Conservation (phyloP, 2,888 invertebrate genomes). For the Zootermopsis nevadensis region DNA sequence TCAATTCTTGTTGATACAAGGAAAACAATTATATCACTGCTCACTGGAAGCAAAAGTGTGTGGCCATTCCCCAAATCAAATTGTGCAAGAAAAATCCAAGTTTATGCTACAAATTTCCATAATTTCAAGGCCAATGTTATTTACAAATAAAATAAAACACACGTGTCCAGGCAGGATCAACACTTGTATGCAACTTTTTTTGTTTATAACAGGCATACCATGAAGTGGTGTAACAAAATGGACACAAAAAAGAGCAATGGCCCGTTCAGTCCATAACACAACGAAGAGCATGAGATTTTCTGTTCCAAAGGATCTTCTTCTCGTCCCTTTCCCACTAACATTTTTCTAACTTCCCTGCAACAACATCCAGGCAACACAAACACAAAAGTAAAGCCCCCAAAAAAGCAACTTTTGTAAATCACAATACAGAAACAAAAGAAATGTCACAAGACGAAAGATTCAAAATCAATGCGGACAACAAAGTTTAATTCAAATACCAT, state of each 20-base stretch:
- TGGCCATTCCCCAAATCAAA: too few species aligned
- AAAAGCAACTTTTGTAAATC: not conserved
- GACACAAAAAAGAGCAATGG: constrained; percentile 6
- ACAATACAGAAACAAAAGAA: not conserved
- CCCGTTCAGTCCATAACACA: not conserved
- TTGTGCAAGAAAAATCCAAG: too few species aligned
- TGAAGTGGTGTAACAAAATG: not conserved
- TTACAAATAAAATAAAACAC: too few species aligned
- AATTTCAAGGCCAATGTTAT: too few species aligned
- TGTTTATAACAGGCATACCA: too few species aligned
- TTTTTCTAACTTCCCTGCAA: constrained; percentile 12
- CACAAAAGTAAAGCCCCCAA: not conserved
- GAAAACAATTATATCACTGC: too few species aligned
- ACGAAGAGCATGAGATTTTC: not conserved
- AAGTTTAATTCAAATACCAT: not conserved
- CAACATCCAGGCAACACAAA: constrained; percentile 29
- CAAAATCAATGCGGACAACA: not conserved
- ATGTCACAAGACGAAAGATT: not conserved
- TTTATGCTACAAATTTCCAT: too few species aligned
- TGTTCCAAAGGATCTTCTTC: constrained; percentile 3
- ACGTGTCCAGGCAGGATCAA: too few species aligned
- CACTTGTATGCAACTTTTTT: too few species aligned
- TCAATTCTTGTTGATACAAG: too few species aligned
- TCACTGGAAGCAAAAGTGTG: too few species aligned
- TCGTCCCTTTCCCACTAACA: not conserved